Evolutionary conservation across 2,113 vertebrate species (phyloP), one percentile per base, ranked within the genome.

Genomic region (Melanerpes formicivorus): DNA sequence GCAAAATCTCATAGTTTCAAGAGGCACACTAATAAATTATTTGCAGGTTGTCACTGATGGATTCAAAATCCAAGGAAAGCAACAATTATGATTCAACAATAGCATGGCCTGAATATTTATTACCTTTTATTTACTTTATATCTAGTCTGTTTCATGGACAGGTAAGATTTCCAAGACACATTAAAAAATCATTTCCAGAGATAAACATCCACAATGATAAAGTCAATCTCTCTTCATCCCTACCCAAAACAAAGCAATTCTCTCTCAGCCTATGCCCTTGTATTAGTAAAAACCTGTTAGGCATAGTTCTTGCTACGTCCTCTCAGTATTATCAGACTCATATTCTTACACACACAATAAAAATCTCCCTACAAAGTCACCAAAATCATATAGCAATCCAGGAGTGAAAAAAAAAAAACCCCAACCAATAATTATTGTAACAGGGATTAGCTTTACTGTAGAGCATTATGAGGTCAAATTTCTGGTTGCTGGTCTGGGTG

Each of bases 401-500:
- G 37, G 42, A 15, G 42, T 44, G 30, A 34, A 17, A 22, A 85
- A 67, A 80, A 82, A 29, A 66, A 84, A 94, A n/a, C n/a, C 34
- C 25, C 42, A 88, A 63, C 59, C 70, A 87, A 18, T 0, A 4
- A 92, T 71, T 44, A 64, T 18, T 60, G 48, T 89, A 80, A 91
- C 77, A 95, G 85, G 83, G 26, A 77, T 50, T 18, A 85, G 65
- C 58, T 83, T 82, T 89, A 60, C 42, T 7, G 26, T 37, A 69
- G 84, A 74, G 72, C 79, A 78, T 85, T 91, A 18, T 85, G 95
- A 92, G 91, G 89, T 92, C 94, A 93, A 80, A 90, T 90, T 85
- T 83, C 94, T 93, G 48, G 25, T 94, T 92, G 89, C 89, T 88
- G 55, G 30, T 71, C 56, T 54, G 79, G 37, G 50, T 86, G 59